Evolutionary conservation across 2,888 invertebrate species (phyloP), one percentile per base, ranked within the genome.

Genomic region (Microplitis deprimator): DNA sequence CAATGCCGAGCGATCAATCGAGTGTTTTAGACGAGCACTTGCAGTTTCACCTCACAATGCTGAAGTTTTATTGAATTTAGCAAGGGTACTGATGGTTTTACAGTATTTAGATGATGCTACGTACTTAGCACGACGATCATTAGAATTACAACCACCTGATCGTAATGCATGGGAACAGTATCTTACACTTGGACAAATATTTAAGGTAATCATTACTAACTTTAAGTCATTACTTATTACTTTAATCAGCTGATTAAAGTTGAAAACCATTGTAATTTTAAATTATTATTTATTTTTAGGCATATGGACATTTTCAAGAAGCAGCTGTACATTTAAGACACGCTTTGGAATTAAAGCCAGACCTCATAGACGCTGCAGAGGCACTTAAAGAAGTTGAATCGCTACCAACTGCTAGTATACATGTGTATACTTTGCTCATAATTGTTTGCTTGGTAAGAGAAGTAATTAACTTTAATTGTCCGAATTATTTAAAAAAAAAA

Each of bases 81-180:
- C 96, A 13, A 92, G 96, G 81, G 95, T 97, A 38, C 90, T 97
- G 73, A 95, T 96, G 90, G 96, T 96, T 81, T 92, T 96, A 77
- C 96, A 96, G 88, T 97, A 96, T 90, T 91, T 97, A 81, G 97
- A 97, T 89, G 97, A 97, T 90, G 97, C 97, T 64, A 96, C 96
- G 83, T 96, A 95, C 87, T 92, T 97, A 85, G 96, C 96, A 73
- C 92, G 96, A 83, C 93, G 96, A 73, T 96, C 96, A 13, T 91
- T 97, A 62, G 96, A 96, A 86, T 94, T 96, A 77, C 96, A 96
- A 88, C 94, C 96, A 40, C 94, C 95, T 0, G 96, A 96, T 87
- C 94, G 95, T 86, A 95, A 95, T 87, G 95, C 96, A 1, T 97
- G 96, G 97, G 95, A 96, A 87, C 97, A 97, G 90, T 96, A 97